A percentile compares a stretch with the other conserved stretches of the same genome.
Conservation (phyloP, 2,113 vertebrate genomes). For the Nothoprocta perdicaria region DNA sequence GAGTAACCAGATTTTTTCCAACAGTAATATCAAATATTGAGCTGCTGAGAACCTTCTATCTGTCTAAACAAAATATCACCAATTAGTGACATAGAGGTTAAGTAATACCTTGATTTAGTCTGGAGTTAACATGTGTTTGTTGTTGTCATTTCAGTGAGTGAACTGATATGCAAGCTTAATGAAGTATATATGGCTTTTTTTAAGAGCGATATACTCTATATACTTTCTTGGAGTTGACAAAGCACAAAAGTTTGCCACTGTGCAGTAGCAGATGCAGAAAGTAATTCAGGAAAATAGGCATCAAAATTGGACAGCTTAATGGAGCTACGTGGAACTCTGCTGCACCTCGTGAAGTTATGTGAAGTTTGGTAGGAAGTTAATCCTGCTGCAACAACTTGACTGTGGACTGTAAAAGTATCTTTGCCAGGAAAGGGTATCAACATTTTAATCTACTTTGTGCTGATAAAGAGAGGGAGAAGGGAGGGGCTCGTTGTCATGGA, state of each 20-base stretch:
- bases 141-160: not conserved
- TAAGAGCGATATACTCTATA: too few relatives aligned
- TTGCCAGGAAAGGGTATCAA: constrained; percentile 73
- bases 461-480: constrained; percentile 62
- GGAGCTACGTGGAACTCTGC: not conserved
- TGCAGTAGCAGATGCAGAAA: not conserved
- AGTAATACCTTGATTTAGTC: not conserved
- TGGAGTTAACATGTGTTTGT: not conserved
- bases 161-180: not conserved
- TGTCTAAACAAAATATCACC: not conserved
- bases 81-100: not conserved
- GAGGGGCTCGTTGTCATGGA: constrained; percentile 60
- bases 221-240: not conserved
- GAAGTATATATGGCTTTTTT: not conserved
- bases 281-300: not conserved
- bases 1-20: not conserved
- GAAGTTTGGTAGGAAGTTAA: constrained; percentile 57
- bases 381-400: constrained; percentile 60
- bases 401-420: constrained; percentile 75
- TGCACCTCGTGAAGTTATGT: constrained; percentile 36
- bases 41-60: not conserved
- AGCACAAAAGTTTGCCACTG: not conserved
- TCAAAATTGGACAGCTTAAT: not conserved
- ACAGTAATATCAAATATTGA: not conserved
- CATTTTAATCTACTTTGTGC: constrained; percentile 80